These are phyloP conservation scores for Acanthurus leucopareius DNA, from an alignment of 2,797 vertebrate genomes.

Conservation along the genomic window DNA sequence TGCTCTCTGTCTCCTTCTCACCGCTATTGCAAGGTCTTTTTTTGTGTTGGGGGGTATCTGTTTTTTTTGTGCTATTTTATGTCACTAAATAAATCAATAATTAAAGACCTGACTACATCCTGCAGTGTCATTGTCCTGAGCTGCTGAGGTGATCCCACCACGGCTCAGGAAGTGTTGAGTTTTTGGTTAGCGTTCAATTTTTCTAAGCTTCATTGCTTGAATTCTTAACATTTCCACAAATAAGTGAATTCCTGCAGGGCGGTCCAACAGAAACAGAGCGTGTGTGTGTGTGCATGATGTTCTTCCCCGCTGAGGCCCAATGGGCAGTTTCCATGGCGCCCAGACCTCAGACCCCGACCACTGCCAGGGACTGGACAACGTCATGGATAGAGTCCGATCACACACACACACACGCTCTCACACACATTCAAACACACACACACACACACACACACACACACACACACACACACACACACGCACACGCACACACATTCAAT, in stretches of 20 bases:
- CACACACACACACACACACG: slow-evolving; percentile 32
- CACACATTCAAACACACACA: slow-evolving; percentile 15
- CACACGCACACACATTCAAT: slow-evolving; percentile 28
- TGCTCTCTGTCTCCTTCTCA: slow-evolving; percentile 41
- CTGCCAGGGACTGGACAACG: slow-evolving; percentile 65
- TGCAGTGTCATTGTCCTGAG: not conserved
- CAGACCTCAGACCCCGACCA: slow-evolving; percentile 70
- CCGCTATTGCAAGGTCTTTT: slow-evolving; percentile 23
- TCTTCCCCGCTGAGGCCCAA: slow-evolving; percentile 70
- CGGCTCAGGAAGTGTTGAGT: slow-evolving; percentile 65
- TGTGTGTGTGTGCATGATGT: slow-evolving; percentile 52
- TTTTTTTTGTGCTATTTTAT: slow-evolving; percentile 27
- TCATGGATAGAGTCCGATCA: slow-evolving; percentile 53
- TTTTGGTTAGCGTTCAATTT: slow-evolving; percentile 74
- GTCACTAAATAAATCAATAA: not conserved
- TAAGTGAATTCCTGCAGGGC: slow-evolving; percentile 81
- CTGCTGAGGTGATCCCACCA: slow-evolving; percentile 36
- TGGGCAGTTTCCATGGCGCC: slow-evolving; percentile 76
- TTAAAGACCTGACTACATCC: not conserved
- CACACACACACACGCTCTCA: slow-evolving; percentile 33
- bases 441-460: slow-evolving; percentile 24
- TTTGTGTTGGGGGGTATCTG: slow-evolving; percentile 25
- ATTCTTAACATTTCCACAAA: slow-evolving; percentile 88
- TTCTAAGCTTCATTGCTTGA: slow-evolving; percentile 81
- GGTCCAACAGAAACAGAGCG: slow-evolving; percentile 84